Percentiles rank a stretch among this genome's conserved stretches.
Conservation (phyloP, 2,797 vertebrate genomes). For the Manis javanica region DNA sequence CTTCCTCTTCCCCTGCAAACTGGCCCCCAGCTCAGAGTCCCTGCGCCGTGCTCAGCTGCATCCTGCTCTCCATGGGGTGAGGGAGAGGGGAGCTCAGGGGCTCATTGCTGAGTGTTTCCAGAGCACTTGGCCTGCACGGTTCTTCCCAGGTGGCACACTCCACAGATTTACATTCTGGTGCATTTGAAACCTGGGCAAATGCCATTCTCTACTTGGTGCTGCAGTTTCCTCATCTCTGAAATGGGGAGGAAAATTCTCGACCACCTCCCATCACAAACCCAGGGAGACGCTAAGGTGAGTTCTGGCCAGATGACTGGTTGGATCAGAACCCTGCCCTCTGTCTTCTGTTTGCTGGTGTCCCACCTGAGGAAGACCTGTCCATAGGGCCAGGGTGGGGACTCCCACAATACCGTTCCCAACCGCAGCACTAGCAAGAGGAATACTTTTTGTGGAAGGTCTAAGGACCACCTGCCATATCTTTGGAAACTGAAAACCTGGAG, state of each 20-base stretch:
- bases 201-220: not conserved
- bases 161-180: not conserved
- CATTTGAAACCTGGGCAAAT: not conserved
- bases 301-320: not conserved
- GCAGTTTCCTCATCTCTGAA: not conserved
- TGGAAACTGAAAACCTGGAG: not conserved
- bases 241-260: not conserved
- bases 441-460: not conserved
- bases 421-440: not conserved
- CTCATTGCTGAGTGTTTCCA: not conserved
- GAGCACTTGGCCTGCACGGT: not conserved
- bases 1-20: not conserved
- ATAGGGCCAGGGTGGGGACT: accelerated
- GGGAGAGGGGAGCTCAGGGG: not conserved
- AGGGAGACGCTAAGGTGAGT: not conserved
- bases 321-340: not conserved
- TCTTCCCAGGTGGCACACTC: not conserved
- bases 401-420: not conserved
- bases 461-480: not conserved
- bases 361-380: not conserved
- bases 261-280: not conserved
- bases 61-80: not conserved
- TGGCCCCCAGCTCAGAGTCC: not conserved
- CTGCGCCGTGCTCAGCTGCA: not conserved
- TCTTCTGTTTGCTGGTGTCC: not conserved